phyloP scores from a whole-genome alignment of 2,797 vertebrate species.

The Dryobates pubescens region DNA sequence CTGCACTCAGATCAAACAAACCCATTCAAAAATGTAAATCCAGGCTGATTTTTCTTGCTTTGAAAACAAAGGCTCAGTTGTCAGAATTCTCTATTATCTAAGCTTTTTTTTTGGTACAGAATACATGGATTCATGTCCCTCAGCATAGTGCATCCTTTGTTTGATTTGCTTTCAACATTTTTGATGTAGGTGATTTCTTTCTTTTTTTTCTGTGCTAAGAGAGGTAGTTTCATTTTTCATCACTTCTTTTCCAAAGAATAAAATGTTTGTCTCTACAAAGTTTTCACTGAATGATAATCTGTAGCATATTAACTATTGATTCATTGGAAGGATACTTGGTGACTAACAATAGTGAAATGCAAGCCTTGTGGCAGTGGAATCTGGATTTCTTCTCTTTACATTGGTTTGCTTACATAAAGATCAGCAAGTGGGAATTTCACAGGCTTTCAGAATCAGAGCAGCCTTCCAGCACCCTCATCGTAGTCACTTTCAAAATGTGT shows the following conservation, averaged over 20 bases:
- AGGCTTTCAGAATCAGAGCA: not conserved
- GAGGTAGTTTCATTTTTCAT: conserved; percentile 29
- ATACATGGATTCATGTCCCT: not conserved
- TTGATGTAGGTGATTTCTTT: not conserved
- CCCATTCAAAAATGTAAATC: not conserved
- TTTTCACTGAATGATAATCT: conserved; percentile 6
- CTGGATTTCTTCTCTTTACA: not conserved
- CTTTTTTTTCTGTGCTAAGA: not conserved
- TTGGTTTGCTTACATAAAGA: not conserved
- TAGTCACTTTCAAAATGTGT: not conserved
- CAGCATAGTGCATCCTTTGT: not conserved
- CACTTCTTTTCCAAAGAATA: not conserved
- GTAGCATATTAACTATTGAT: not conserved
- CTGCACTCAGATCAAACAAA: not conserved
- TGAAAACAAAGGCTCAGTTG: not conserved
- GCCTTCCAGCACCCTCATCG: not conserved
- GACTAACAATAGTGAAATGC: not conserved
- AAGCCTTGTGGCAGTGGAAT: not conserved
- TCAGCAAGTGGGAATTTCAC: not conserved
- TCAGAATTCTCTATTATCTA: not conserved
- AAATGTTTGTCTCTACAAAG: not conserved
- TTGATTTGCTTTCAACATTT: conserved; percentile 22
- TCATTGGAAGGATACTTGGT: not conserved
- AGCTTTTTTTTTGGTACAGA: not conserved
- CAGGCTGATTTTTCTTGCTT: not conserved